These are phyloP conservation scores for Drosophila leonis DNA, from an alignment of 2,888 invertebrate species.

Conservation along the genomic window DNA sequence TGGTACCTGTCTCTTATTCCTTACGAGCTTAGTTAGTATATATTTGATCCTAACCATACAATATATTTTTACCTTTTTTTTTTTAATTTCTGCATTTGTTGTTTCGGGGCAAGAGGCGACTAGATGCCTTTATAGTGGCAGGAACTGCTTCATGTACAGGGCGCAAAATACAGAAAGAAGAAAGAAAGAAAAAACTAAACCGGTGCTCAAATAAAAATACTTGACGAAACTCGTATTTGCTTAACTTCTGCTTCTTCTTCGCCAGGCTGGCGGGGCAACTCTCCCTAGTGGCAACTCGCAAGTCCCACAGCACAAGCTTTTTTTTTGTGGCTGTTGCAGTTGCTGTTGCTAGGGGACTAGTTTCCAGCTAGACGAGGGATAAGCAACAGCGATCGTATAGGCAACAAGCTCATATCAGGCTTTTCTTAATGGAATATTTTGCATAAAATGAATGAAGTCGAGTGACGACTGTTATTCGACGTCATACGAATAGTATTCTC, in stretches of 20 bases:
- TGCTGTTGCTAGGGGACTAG: constrained; percentile 67
- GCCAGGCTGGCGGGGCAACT: constrained; percentile 31
- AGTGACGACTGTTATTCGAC: background rate
- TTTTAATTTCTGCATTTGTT: constrained; percentile 51
- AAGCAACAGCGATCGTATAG: constrained; percentile 7
- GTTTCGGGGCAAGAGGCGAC: constrained; percentile 33
- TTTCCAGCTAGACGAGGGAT: constrained; percentile 33
- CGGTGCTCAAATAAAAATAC: constrained; percentile 74
- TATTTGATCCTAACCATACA: constrained; percentile 58
- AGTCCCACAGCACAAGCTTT: constrained; percentile 28
- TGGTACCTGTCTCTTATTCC: constrained; percentile 24
- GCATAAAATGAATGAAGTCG: constrained; percentile 1
- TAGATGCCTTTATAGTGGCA: constrained; percentile 17
- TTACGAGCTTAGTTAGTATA: constrained; percentile 32
- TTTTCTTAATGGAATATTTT: background rate
- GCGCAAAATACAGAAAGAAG: constrained; percentile 18
- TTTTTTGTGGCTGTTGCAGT: constrained; percentile 5
- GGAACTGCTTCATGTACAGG: constrained; percentile 44
- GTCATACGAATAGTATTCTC: background rate
- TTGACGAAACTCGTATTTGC: constrained; percentile 77
- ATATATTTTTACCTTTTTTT: constrained; percentile 39
- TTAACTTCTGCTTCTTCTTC: constrained; percentile 52
- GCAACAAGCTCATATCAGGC: constrained; percentile 16
- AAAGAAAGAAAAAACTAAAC: constrained; percentile 43
- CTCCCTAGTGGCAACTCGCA: constrained; percentile 14